phyloP scores from a whole-genome alignment of 2,888 invertebrate species.

The Lordiphosa andalusiaca region DNA sequence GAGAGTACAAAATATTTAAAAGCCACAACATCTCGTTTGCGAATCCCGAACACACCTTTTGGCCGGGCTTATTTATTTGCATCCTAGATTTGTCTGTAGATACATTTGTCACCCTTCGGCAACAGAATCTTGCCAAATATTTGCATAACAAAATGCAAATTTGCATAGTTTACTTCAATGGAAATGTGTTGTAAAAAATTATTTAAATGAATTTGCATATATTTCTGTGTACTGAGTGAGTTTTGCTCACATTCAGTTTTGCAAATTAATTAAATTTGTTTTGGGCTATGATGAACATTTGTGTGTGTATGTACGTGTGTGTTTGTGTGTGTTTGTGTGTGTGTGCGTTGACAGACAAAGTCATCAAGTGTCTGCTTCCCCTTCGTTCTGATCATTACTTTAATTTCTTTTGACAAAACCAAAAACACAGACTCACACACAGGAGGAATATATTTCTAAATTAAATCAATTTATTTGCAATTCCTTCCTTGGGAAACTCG shows the following conservation, averaged over 20 bases:
- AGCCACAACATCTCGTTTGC: background rate
- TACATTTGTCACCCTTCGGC: slow-evolving; percentile 21
- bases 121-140: slow-evolving; percentile 38
- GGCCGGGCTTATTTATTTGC: slow-evolving; percentile 7
- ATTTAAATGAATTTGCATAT: slow-evolving; percentile 57
- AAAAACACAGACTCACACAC: slow-evolving; percentile 24
- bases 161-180: slow-evolving; percentile 42
- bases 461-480: slow-evolving; percentile 70
- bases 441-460: slow-evolving; percentile 53
- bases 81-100: slow-evolving; percentile 10
- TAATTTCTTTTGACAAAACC: slow-evolving; percentile 63
- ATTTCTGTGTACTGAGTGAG: slow-evolving; percentile 42
- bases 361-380: slow-evolving; percentile 29
- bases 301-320: slow-evolving; percentile 32
- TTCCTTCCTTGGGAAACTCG: slow-evolving; percentile 32
- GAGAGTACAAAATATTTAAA: background rate
- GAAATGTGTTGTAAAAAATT: slow-evolving; percentile 19
- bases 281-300: slow-evolving; percentile 26
- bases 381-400: slow-evolving; percentile 47
- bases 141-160: slow-evolving; percentile 55
- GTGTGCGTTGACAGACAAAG: slow-evolving; percentile 19
- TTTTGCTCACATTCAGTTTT: slow-evolving; percentile 16
- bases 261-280: slow-evolving; percentile 65
- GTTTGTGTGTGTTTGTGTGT: slow-evolving; percentile 10
- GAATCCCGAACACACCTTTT: background rate